phyloP scores from a whole-genome alignment of 1,140 invertebrate species.

The Bilobella aurantiaca region DNA sequence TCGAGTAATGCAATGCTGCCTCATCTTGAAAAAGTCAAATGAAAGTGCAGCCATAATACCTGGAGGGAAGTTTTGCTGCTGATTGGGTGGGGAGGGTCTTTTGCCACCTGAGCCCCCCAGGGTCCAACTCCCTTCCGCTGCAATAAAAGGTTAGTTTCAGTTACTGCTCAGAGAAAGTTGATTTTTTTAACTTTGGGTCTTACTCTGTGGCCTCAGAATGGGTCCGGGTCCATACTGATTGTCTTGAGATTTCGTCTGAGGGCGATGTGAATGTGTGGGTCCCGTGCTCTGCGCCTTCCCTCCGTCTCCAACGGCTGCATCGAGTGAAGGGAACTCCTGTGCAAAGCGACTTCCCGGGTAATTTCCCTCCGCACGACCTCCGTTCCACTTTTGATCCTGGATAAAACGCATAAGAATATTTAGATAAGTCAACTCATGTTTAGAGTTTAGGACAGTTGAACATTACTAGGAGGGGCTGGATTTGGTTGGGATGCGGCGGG shows the following conservation, averaged over 20 bases:
- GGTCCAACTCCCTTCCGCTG: constrained; percentile 35
- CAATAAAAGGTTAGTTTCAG: constrained; percentile 9
- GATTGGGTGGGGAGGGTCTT: constrained; percentile 21
- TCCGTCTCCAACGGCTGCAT: constrained; percentile 20
- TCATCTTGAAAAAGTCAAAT: too few species aligned
- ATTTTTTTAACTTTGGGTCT: not conserved
- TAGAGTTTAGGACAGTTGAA: too few species aligned
- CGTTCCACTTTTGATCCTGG: constrained; percentile 33
- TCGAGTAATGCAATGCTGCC: too few species aligned
- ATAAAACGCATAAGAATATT: not conserved
- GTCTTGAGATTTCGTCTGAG: constrained; percentile 23
- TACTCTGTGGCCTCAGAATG: constrained; percentile 35
- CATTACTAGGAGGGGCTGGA: constrained; percentile 15
- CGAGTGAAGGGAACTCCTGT: constrained; percentile 30
- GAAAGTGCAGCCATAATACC: too few species aligned
- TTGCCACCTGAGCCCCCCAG: constrained; percentile 31
- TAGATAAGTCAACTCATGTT: too few species aligned
- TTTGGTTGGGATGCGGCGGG: constrained; percentile 26
- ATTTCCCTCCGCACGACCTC: constrained; percentile 18
- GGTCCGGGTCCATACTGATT: constrained; percentile 35
- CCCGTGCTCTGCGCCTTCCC: not conserved
- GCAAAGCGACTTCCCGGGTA: constrained; percentile 23
- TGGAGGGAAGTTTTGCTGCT: constrained; percentile 11
- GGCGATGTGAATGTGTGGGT: constrained; percentile 12
- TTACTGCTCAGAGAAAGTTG: not conserved